Conservation (phyloP, 1,140 invertebrate species). For the Aplysia californica region DNA sequence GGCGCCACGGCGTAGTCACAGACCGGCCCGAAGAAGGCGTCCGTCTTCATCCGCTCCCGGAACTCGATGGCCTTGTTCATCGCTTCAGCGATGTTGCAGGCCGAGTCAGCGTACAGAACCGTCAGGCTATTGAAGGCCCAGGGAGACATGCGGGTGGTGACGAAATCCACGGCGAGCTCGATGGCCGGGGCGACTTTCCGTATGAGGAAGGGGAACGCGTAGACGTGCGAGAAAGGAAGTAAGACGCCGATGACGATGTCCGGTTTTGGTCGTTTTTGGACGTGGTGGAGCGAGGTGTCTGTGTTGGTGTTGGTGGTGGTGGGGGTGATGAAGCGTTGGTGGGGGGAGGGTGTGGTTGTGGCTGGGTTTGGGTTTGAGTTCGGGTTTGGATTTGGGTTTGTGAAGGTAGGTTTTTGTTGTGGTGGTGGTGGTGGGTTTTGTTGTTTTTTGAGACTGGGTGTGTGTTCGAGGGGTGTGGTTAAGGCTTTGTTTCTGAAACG, state of each 20-base stretch:
- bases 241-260: constrained; percentile 5
- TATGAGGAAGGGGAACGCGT: not conserved
- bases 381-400: too few species aligned
- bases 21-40: constrained; percentile 89
- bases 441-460: too few species aligned
- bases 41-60: constrained; percentile 61
- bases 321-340: too few species aligned
- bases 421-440: too few species aligned
- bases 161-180: constrained; percentile 4
- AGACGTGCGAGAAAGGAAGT: not conserved
- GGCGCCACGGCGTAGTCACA: constrained; percentile 93
- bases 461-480: too few species aligned
- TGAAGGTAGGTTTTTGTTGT: too few species aligned
- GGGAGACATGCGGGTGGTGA: not conserved
- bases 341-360: too few species aligned
- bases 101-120: constrained; percentile 45
- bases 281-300: too few species aligned
- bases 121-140: constrained; percentile 21
- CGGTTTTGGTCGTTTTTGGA: too few species aligned
- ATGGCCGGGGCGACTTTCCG: not conserved
- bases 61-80: constrained; percentile 55
- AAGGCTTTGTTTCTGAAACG: too few species aligned
- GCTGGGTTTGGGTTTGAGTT: too few species aligned
- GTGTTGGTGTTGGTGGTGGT: too few species aligned
- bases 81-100: constrained; percentile 45